Evolutionary conservation across 2,113 vertebrate species (phyloP).

Genomic region (Xyrauchen texanus): DNA sequence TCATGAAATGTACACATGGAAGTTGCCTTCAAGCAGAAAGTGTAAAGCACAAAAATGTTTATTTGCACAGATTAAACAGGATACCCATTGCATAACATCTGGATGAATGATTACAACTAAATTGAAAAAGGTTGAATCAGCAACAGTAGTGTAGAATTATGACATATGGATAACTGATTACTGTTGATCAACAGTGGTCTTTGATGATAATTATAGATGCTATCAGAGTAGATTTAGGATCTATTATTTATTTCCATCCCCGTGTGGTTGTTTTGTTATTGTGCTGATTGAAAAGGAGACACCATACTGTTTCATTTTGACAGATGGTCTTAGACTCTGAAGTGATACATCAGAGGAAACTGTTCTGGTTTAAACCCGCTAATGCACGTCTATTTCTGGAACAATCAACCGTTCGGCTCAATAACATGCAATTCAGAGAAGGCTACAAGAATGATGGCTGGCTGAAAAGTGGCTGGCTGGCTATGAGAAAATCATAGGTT

Average conservation of each 20-base stretch:
- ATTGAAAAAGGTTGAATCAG: too few relatives aligned
- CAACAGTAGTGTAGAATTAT: too few relatives aligned
- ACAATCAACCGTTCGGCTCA: not conserved
- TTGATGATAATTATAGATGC: conserved; percentile 62
- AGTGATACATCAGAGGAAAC: conserved; percentile 9
- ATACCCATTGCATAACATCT: not conserved
- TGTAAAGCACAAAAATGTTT: not conserved
- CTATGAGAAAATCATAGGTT: conserved; percentile 2
- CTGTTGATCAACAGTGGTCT: not conserved
- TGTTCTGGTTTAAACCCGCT: not conserved
- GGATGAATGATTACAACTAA: not conserved
- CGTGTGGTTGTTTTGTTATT: conserved; percentile 12
- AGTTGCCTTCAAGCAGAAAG: too few relatives aligned
- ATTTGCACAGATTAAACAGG: not conserved
- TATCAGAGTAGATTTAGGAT: conserved; percentile 21
- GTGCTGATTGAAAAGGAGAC: conserved; percentile 41
- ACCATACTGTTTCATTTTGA: conserved; percentile 22
- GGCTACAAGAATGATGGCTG: not conserved
- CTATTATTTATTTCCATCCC: not conserved
- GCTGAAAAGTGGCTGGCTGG: too few relatives aligned
- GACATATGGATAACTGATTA: conserved; percentile 16
- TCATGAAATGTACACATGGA: too few relatives aligned
- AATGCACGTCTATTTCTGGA: not conserved
- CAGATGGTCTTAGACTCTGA: conserved; percentile 6
- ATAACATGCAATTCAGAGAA: not conserved